A percentile compares a stretch with the other conserved stretches of the same genome.
Conservation (phyloP, 2,113 vertebrate genomes). For the Prionailurus bengalensis region DNA sequence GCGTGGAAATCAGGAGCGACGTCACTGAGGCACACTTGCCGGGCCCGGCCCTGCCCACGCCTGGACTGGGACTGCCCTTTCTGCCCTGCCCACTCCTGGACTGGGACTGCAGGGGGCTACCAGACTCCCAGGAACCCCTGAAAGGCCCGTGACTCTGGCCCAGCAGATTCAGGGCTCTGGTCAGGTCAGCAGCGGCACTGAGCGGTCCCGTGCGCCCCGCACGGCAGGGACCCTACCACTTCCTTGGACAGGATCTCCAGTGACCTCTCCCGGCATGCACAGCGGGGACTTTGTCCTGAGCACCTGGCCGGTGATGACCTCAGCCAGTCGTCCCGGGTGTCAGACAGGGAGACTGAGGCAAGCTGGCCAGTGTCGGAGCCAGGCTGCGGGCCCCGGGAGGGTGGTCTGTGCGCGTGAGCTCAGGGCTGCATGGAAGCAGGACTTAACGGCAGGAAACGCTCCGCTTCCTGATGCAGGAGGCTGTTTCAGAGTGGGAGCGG, state of each 20-base stretch:
- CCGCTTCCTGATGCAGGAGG: accelerated
- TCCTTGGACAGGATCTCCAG: not conserved
- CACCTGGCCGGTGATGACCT: accelerated
- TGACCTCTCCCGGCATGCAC: accelerated
- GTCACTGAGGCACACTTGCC: accelerated
- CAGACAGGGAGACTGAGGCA: not conserved
- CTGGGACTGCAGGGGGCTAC: too few relatives aligned
- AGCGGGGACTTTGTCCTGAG: not conserved
- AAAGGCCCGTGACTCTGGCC: not conserved
- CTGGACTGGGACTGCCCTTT: not conserved
- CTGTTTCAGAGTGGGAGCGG: not conserved
- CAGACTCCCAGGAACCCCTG: accelerated
- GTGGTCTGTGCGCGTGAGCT: accelerated
- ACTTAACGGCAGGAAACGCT: accelerated
- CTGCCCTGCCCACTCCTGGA: not conserved
- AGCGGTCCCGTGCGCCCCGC: too few relatives aligned
- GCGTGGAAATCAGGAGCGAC: too few relatives aligned
- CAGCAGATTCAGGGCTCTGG: accelerated
- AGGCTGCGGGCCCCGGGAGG: not conserved
- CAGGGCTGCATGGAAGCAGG: accelerated
- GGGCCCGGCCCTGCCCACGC: too few relatives aligned
- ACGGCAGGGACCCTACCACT: accelerated
- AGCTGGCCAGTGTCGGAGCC: accelerated
- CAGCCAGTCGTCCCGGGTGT: too few relatives aligned
- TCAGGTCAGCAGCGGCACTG: not conserved